phyloP scores from a whole-genome alignment of 2,888 invertebrate species.

The Nomada goodeniana region DNA sequence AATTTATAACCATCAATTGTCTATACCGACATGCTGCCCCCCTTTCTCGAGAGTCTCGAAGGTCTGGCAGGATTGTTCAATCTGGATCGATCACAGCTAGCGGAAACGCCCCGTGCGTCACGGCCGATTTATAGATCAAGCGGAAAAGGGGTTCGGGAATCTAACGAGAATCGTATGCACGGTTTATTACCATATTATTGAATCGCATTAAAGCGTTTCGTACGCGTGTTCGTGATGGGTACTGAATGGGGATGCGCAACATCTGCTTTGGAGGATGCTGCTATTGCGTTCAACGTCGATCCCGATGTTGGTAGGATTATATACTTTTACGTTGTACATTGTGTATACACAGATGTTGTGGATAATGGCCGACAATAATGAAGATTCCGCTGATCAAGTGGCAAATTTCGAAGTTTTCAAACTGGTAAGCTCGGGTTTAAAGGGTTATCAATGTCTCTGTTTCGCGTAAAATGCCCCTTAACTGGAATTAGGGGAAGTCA shows the following conservation, averaged over 20 bases:
- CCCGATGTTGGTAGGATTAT: neutral
- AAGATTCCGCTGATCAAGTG: neutral
- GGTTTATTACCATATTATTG: conserved; percentile 69
- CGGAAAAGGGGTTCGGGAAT: conserved; percentile 54
- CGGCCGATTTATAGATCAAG: conserved; percentile 65
- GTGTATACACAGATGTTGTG: too few species aligned
- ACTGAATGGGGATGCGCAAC: conserved; percentile 33
- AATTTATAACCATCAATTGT: conserved; percentile 76
- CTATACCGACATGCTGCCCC: conserved; percentile 28
- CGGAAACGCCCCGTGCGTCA: conserved; percentile 54
- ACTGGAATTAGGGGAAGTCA: conserved; percentile 24
- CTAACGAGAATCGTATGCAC: conserved; percentile 65
- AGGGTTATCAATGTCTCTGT: neutral
- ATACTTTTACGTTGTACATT: neutral
- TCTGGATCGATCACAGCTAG: conserved; percentile 51
- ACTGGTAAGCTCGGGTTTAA: neutral
- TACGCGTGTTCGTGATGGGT: conserved; percentile 29
- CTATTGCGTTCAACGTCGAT: neutral
- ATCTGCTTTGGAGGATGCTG: conserved; percentile 34
- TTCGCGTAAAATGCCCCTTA: conserved; percentile 9
- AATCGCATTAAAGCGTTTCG: conserved; percentile 43
- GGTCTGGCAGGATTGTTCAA: conserved; percentile 33
- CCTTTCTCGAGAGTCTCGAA: neutral
- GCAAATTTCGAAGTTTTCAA: conserved; percentile 6
- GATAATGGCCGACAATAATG: neutral